These are phyloP conservation scores for Apistogramma diplotaenia DNA, from an alignment of 2,113 vertebrate species.

Conservation along the genomic window DNA sequence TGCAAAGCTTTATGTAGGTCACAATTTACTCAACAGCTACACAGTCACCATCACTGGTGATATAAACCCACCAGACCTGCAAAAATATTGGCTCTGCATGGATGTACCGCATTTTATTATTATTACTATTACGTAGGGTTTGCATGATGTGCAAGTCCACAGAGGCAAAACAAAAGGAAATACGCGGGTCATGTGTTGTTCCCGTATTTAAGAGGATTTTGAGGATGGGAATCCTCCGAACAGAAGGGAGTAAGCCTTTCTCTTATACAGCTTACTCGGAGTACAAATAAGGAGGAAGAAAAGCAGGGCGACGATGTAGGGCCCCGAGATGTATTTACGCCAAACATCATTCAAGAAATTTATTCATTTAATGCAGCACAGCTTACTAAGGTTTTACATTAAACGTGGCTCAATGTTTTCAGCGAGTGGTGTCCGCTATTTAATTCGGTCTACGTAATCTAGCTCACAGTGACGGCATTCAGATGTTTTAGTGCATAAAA, in stretches of 20 bases:
- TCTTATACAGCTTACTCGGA: not conserved
- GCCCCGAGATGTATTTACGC: not conserved
- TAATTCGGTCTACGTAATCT: not conserved
- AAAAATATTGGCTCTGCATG: not conserved
- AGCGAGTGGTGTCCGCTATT: not conserved
- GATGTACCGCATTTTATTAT: not conserved
- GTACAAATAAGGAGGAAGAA: not conserved
- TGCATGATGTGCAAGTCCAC: not conserved
- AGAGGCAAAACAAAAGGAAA: slow-evolving; percentile 5
- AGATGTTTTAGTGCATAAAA: not conserved
- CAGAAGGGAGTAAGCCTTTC: slow-evolving; percentile 6
- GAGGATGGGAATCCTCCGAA: slow-evolving; percentile 42
- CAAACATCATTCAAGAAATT: not conserved
- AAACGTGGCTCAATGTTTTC: not conserved
- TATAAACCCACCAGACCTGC: not conserved
- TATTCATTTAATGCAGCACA: not conserved
- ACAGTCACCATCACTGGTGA: not conserved
- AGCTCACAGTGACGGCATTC: not conserved
- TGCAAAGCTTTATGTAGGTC: not conserved
- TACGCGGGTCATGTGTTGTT: not conserved
- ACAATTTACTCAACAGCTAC: not conserved
- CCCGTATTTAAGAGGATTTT: slow-evolving; percentile 54
- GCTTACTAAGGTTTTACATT: not conserved
- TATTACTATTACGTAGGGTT: not conserved
- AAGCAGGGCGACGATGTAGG: not conserved